Base-by-base conservation (phyloP, 2,113 vertebrate genomes). In the Festucalex cinctus region DNA sequence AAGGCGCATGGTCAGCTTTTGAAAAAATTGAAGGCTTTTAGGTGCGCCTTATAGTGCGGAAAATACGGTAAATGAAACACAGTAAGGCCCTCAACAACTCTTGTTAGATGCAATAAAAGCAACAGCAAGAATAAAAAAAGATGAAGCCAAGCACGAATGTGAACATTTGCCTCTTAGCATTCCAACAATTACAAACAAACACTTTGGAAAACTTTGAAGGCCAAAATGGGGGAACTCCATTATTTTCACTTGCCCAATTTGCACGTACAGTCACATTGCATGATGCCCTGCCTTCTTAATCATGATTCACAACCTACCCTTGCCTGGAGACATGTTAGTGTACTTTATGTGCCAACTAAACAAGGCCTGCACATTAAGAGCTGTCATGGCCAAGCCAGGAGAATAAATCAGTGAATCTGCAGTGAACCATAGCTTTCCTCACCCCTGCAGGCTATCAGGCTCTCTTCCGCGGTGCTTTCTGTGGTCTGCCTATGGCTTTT, bases 361-460 rank as follows among this genome's bases (percentile, higher is more conserved):
- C 76, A 79, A 72, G 71, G 66, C 70, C 63, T 63, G 51, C 65
- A 80, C 77, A 68, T 84, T 83, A 71, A 12, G 3, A 73, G 59
- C 64, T 63, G 65, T 75, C 77, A 66, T 70, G 44, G 67, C 74
- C 65, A 65, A 77, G 54, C 71, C 78, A 68, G 73, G 65, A 66
- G 44, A 75, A 84, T 83, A 73, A 84, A 85, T 85, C 81, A 78
- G 73, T 57, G 24, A 67, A 66, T 84, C 78, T 79, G 66, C 75
- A 86, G 80, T 83, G 73, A 84, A 79, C 78, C 75, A 60, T 78
- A 75, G 79, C 81, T 83, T 80, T 60, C 36, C 16, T 66, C 60
- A 57, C 10, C 66, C 85, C 78, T 75, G 60, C 70, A 78, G 81
- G 81, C 83, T 35, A 70, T 69, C 49, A 79, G 59, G 65, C 67